Base-by-base conservation (phyloP, 2,888 invertebrate genomes). In the Melipona beecheii region DNA sequence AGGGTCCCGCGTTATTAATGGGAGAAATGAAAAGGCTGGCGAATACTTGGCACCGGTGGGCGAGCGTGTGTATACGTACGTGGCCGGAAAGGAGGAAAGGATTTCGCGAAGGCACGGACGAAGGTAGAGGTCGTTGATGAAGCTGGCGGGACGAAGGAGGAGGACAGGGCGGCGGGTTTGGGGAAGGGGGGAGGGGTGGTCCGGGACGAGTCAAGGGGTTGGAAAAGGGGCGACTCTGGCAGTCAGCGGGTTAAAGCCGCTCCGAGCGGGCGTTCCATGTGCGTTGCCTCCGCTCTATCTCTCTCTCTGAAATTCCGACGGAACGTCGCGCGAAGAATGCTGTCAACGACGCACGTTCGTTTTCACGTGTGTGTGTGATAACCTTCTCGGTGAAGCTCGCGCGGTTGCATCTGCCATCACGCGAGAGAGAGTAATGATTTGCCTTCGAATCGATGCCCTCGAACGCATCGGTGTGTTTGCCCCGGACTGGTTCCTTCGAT, bases 191-290 rank as follows among this genome's bases (percentile, higher is more conserved):
- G 36, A 27, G 70, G 85, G 77, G 87, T 65, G 68, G 87, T 81
- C 71, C 84, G 83, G 82, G 84, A 76, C 78, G 87, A 81, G 81
- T 87, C 81, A 79, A 76, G 91, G 91, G 93, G 93, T 88, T 91
- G 93, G 91, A 88, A 91, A 92, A 92, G 92, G 91, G 93, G 91
- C 92, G 91, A 93, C 89, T 91, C 91, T 91, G 92, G 86, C 93
- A 93, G 93, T 93, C 93, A 92, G 92, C 91, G 93, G 90, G 92
- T 90, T 91, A 89, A 90, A 90, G 93, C 91, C 93, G 92, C 91
- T 81, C 91, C 71, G 93, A 86, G 91, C 93, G 93, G 93, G 90
- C 68, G 90, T 83, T 79, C 64, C 72, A 68, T 80, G 74, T 75
- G 78, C 84, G 83, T 73, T 64, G 62, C 66, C 36, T 62, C 50